These are phyloP conservation scores for Cerastoderma edule DNA, from an alignment of 2,888 invertebrate genomes.

Conservation along the genomic window DNA sequence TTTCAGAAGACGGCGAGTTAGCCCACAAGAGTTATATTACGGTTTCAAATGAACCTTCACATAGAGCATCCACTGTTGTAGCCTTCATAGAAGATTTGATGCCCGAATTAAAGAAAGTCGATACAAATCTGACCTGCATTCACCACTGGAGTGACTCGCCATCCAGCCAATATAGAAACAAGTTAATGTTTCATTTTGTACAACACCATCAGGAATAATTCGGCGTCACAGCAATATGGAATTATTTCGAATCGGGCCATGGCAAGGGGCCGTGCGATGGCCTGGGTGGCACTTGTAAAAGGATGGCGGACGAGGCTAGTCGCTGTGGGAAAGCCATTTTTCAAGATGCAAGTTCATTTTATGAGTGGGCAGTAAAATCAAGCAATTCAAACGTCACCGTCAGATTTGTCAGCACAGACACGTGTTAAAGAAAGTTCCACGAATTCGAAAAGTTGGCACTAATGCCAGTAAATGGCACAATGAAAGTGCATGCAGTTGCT, in stretches of 20 bases:
- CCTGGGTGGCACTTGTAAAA: slow-evolving; percentile 41
- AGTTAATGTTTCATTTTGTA: slow-evolving; percentile 47
- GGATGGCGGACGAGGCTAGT: slow-evolving; percentile 44
- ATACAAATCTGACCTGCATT: slow-evolving; percentile 25
- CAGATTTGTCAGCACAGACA: slow-evolving; percentile 22
- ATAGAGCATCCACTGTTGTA: slow-evolving; percentile 50
- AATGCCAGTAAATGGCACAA: slow-evolving; percentile 25
- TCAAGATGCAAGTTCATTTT: slow-evolving; percentile 36
- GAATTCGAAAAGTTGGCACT: not conserved
- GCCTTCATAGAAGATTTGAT: slow-evolving; percentile 52
- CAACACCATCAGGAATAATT: slow-evolving; percentile 32
- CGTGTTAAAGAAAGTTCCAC: slow-evolving; percentile 4
- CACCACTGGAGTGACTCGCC: slow-evolving; percentile 62
- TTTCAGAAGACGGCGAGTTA: slow-evolving; percentile 19
- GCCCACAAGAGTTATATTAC: slow-evolving; percentile 49
- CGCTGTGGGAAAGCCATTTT: slow-evolving; percentile 29
- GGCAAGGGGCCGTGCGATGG: slow-evolving; percentile 55
- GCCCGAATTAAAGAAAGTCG: slow-evolving; percentile 42
- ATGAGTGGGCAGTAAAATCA: slow-evolving; percentile 31
- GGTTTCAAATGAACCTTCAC: slow-evolving; percentile 56
- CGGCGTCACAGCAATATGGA: slow-evolving; percentile 43
- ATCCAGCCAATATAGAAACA: slow-evolving; percentile 61
- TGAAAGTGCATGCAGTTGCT: slow-evolving; percentile 25
- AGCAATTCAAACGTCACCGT: slow-evolving; percentile 33
- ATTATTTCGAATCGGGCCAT: slow-evolving; percentile 51